These are phyloP conservation scores for Zaprionus tsacasi DNA, from an alignment of 1,140 invertebrate genomes.

Conservation along the genomic window DNA sequence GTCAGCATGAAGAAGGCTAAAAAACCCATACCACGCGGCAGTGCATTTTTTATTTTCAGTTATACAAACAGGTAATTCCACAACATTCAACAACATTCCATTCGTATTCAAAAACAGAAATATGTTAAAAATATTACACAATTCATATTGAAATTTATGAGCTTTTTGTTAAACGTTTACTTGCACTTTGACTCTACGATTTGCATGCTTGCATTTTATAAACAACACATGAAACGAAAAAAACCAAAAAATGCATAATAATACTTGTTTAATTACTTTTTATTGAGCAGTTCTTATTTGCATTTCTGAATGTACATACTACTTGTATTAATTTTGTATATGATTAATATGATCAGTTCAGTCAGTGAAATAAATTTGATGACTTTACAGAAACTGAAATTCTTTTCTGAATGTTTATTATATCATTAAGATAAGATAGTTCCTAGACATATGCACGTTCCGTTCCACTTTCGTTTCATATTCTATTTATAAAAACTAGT, in stretches of 20 bases:
- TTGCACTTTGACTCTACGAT: conserved; percentile 25
- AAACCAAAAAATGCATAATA: conserved; percentile 1
- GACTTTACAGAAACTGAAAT: conserved; percentile 10
- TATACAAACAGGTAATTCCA: conserved; percentile 93
- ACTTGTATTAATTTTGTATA: conserved; percentile 18
- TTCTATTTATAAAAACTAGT: no score
- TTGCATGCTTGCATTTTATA: conserved; percentile 47
- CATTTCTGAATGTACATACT: conserved; percentile 30
- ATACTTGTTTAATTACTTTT: conserved; percentile 20
- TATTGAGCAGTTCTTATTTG: conserved; percentile 49
- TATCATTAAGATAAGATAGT: neutral
- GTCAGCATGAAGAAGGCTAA: conserved; percentile 93
- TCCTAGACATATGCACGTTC: neutral
- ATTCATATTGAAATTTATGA: conserved; percentile 17
- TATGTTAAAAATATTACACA: conserved; percentile 21
- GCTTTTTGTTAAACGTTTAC: conserved; percentile 34
- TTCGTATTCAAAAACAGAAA: neutral
- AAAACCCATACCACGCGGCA: conserved; percentile 96
- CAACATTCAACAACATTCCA: conserved; percentile 39
- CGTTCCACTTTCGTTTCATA: neutral
- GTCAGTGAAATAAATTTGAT: neutral
- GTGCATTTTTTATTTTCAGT: conserved; percentile 98
- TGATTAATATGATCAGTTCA: conserved; percentile 20
- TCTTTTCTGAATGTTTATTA: neutral
- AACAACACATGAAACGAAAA: conserved; percentile 1